Percentiles rank a stretch among this genome's conserved stretches.
These are phyloP conservation scores for Macrosoma leucophasiata DNA, from an alignment of 2,888 invertebrate genomes.

Conservation along the genomic window DNA sequence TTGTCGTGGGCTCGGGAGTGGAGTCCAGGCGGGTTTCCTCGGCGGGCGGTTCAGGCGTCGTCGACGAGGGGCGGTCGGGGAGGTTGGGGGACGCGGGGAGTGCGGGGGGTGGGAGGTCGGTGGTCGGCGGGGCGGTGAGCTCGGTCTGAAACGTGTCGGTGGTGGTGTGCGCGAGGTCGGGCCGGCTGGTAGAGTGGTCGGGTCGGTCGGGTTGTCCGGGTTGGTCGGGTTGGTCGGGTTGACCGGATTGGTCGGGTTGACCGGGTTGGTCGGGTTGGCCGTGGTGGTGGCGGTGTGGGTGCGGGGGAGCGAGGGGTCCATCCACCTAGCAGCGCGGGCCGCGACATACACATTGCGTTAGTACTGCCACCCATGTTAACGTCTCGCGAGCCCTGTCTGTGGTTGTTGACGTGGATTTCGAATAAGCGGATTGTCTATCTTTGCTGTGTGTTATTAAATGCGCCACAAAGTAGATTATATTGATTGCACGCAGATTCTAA, in stretches of 20 bases:
- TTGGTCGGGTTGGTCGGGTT: slow-evolving; percentile 59
- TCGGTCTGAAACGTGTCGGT: slow-evolving; percentile 68
- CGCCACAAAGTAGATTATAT: no score
- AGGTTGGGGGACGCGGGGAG: slow-evolving; percentile 23
- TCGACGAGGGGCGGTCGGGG: slow-evolving; percentile 34
- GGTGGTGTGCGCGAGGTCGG: slow-evolving; percentile 48
- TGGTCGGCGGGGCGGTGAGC: slow-evolving; percentile 41
- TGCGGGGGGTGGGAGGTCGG: slow-evolving; percentile 20
- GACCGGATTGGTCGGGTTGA: slow-evolving; percentile 16
- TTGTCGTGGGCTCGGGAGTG: slow-evolving; percentile 54
- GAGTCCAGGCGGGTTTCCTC: slow-evolving; percentile 46
- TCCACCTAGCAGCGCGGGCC: slow-evolving; percentile 56
- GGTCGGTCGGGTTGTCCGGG: slow-evolving; percentile 41
- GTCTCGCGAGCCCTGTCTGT: slow-evolving; percentile 10
- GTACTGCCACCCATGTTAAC: slow-evolving; percentile 53
- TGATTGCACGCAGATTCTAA: no score
- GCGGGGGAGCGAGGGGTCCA: slow-evolving; percentile 37
- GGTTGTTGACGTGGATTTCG: no score
- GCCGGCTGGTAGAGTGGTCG: no score
- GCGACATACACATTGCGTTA: slow-evolving; percentile 63
- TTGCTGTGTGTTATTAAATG: no score
- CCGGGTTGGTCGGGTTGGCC: no score
- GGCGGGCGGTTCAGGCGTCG: slow-evolving; percentile 30
- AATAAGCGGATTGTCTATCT: not conserved
- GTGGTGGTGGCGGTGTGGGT: slow-evolving; percentile 68